These are phyloP conservation scores for Aphidius ervi DNA, from an alignment of 1,140 invertebrate species.

Conservation along the genomic window DNA sequence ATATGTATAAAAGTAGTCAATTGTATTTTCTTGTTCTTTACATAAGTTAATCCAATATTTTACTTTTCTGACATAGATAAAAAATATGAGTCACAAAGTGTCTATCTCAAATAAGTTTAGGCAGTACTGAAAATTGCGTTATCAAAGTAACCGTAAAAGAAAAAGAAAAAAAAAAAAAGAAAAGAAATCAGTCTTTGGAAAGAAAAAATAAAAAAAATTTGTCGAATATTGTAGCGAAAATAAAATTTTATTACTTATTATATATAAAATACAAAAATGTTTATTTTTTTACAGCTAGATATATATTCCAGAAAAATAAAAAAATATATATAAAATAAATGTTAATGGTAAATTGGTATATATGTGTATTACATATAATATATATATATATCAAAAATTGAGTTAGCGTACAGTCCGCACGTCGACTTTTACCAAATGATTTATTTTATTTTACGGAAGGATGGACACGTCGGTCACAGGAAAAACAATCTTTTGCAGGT, in stretches of 20 bases:
- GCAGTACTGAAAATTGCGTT: slow-evolving; percentile 34
- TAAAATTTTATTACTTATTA: no score
- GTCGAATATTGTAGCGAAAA: no score
- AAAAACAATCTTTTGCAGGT: slow-evolving; percentile 20
- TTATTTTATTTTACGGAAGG: slow-evolving; percentile 47
- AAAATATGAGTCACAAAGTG: neutral
- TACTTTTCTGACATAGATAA: neutral
- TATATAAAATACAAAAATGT: no score
- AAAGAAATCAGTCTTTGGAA: neutral
- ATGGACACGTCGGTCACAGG: slow-evolving; percentile 43
- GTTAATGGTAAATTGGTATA: no score
- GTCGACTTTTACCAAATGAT: slow-evolving; percentile 37
- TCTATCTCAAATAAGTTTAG: slow-evolving; percentile 36
- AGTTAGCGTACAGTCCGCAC: slow-evolving; percentile 25
- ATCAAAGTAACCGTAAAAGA: slow-evolving; percentile 21
- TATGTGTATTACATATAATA: no score
- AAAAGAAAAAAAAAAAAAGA: slow-evolving; percentile 7
- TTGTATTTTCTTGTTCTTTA: no score
- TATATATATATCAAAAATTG: slow-evolving; percentile 5
- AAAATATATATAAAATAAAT: neutral
- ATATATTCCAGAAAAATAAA: no score
- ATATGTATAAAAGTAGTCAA: no score
- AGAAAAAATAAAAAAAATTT: slow-evolving; percentile 1
- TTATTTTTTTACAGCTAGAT: no score
- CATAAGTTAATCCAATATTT: slow-evolving; percentile 11